Evolutionary conservation across 2,888 invertebrate genomes (phyloP).

Genomic region (Lepidocyrtoides sp.): DNA sequence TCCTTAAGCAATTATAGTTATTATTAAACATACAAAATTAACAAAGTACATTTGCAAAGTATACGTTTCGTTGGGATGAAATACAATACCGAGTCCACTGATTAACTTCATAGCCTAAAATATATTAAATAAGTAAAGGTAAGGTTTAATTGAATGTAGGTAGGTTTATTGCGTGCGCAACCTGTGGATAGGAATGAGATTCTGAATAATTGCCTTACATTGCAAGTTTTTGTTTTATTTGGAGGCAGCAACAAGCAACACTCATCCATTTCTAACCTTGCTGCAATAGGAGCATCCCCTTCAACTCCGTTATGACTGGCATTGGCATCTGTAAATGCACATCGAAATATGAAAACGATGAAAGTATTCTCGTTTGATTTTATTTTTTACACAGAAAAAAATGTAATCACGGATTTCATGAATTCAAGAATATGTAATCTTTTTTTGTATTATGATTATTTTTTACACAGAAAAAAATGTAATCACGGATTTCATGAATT

Average conservation of each 20-base stretch:
- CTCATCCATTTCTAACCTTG: slow-evolving; percentile 35
- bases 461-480: too few species aligned
- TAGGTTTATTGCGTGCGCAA: too few species aligned
- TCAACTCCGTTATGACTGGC: slow-evolving; percentile 37
- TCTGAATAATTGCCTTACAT: slow-evolving; percentile 14
- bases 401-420: too few species aligned
- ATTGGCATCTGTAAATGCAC: slow-evolving; percentile 70
- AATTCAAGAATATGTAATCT: not conserved
- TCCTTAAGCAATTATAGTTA: not conserved
- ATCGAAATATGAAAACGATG: not conserved
- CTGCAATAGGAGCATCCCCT: not conserved
- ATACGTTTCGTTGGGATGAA: slow-evolving; percentile 1
- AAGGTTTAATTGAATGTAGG: too few species aligned
- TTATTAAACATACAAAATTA: slow-evolving; percentile 42
- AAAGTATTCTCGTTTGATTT: too few species aligned
- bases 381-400: too few species aligned
- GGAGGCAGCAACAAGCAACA: slow-evolving; percentile 13
- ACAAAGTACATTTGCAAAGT: slow-evolving; percentile 49
- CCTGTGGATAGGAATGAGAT: too few species aligned
- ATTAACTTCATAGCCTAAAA: slow-evolving; percentile 60
- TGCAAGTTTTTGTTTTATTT: not conserved
- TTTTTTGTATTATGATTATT: not conserved
- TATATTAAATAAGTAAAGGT: not conserved
- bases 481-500: too few species aligned
- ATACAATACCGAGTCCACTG: slow-evolving; percentile 49